A percentile compares a stretch with the other conserved stretches of the same genome.
Conservation (phyloP, 2,113 vertebrate species). For the Oophaga pumilio region DNA sequence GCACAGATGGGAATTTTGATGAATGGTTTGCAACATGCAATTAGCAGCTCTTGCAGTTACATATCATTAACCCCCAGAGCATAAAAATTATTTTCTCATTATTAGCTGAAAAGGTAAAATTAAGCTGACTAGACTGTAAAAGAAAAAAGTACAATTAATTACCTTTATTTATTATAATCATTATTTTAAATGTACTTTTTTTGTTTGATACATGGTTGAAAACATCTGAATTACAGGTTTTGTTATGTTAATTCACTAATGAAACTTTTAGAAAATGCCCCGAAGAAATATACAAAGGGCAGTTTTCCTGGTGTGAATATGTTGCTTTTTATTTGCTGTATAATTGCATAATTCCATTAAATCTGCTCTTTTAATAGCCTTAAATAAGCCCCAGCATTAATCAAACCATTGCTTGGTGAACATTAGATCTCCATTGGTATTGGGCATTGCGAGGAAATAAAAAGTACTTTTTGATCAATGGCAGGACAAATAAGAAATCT, state of each 20-base stretch:
- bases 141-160: slow-evolving; percentile 90
- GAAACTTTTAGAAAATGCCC: slow-evolving; percentile 63
- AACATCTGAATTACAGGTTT: slow-evolving; percentile 84
- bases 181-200: slow-evolving; percentile 82
- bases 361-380: slow-evolving; percentile 6
- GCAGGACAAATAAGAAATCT: not conserved
- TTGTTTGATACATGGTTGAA: slow-evolving; percentile 75
- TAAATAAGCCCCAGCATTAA: slow-evolving; percentile 12
- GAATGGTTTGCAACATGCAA: slow-evolving; percentile 99
- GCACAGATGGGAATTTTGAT: slow-evolving; percentile 98
- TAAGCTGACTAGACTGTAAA: slow-evolving; percentile 97
- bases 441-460: not conserved
- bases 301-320: slow-evolving; percentile 41
- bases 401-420: slow-evolving; percentile 10
- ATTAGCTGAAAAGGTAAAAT: slow-evolving; percentile 98
- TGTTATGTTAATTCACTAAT: slow-evolving; percentile 73
- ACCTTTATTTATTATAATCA: slow-evolving; percentile 86
- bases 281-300: slow-evolving; percentile 34
- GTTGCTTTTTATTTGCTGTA: slow-evolving; percentile 34
- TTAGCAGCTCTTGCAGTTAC: slow-evolving; percentile 97
- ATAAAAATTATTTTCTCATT: slow-evolving; percentile 99
- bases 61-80: slow-evolving; percentile 99
- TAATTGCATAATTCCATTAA: slow-evolving; percentile 52
- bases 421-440: slow-evolving; percentile 7
- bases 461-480: not conserved